phyloP scores from a whole-genome alignment of 2,113 vertebrate species.

The Pithys albifrons region DNA sequence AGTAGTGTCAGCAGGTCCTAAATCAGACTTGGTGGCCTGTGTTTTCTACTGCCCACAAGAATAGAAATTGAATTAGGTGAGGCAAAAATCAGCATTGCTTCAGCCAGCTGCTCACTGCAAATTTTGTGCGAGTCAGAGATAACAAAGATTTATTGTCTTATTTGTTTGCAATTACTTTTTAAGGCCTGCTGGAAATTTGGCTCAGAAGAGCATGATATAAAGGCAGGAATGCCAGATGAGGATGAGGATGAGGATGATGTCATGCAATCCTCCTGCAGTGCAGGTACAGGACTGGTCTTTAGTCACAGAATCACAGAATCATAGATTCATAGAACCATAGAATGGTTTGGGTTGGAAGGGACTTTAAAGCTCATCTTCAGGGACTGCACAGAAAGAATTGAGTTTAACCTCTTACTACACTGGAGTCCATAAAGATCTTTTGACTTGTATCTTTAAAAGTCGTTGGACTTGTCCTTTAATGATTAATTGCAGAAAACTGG shows the following conservation, averaged over 20 bases:
- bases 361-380: not conserved
- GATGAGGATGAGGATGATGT: not conserved
- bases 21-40: not conserved
- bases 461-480: not conserved
- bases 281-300: not conserved
- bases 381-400: not conserved
- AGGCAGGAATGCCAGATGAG: not conserved
- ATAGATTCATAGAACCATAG: not conserved
- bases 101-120: not conserved
- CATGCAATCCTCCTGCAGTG: not conserved
- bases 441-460: not conserved
- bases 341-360: not conserved
- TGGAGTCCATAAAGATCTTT: not conserved
- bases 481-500: not conserved
- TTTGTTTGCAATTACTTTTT: not conserved
- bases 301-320: not conserved
- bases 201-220: not conserved
- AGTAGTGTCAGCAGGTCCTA: not conserved
- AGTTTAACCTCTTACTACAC: not conserved
- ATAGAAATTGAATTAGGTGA: not conserved
- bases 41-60: not conserved
- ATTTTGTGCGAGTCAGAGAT: not conserved
- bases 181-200: constrained; percentile 41
- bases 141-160: not conserved
- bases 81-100: not conserved